Base-by-base conservation (phyloP, 2,888 invertebrate genomes). In the Thalpophila matura region DNA sequence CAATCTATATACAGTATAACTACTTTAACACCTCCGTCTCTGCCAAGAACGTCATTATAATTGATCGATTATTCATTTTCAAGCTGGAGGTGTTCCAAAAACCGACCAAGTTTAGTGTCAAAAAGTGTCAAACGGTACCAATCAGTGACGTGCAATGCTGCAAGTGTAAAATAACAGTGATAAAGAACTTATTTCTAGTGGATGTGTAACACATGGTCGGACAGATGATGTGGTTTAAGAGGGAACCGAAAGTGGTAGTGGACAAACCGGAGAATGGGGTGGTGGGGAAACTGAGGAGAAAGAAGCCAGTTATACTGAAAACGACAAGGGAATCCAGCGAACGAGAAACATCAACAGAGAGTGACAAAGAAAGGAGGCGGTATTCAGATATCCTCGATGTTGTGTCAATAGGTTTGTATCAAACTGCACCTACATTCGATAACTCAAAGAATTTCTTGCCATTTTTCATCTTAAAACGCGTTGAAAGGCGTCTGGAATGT, bases 221-320 rank as follows among this genome's bases (percentile, higher is more conserved):
- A 84, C 87, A 84, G 57, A 94, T 93, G 94, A 94, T 94, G 95
- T 94, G 94, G 94, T 94, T 94, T 69, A 95, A 93, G 79, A 83
- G 94, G 79, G 94, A 94, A 69, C 89, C 94, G 66, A 94, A 94
- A 80, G 80, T 87, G 72, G 89, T 86, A 67, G 83, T 88, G 33
- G 92, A 93, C 42, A 93, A 93, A 57, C 77, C 83, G 49, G 93
- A 93, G 55, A 91, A 92, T 77, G 93, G 93, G 7, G 84, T 91
- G 4, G 91, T 88, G 9, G 86, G 90, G 9, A 94, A 91, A 63
- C 67, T 94, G 63, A 88, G 92, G 67, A 90, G 91, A 81, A 95
- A 94, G 85, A 95, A 95, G 69, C 88, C 90, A 3, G 82, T 86
- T 4, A 79, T 91, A 1, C 80, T 93, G 54, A 93, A 93, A 73